Evolutionary conservation across 64 coral and sea anemone species (phyloP).

Genomic region (Cladopsammia gracilis): DNA sequence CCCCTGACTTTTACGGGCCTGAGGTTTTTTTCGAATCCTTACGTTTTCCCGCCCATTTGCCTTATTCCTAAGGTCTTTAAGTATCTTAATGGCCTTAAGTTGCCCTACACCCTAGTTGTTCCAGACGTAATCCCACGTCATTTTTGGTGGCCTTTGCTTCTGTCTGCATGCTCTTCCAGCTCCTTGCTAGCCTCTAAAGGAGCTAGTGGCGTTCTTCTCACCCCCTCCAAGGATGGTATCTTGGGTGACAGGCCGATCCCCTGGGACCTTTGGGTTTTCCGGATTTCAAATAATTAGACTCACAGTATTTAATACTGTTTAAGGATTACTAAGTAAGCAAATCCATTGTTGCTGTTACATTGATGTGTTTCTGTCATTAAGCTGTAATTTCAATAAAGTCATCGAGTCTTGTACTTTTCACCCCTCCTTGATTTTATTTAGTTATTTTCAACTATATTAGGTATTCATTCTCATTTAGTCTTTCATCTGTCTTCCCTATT

Average conservation of each 20-base stretch:
- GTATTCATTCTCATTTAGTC: too few relatives aligned
- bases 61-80: background rate
- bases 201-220: conserved; percentile 13
- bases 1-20: background rate
- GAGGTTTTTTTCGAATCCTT: background rate
- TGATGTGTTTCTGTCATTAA: too few relatives aligned
- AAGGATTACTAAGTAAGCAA: background rate
- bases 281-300: conserved; percentile 13
- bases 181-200: conserved; percentile 29
- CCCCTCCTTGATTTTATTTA: too few relatives aligned
- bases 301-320: background rate
- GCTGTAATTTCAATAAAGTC: background rate
- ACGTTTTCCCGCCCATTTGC: conserved; percentile 42
- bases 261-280: conserved; percentile 57
- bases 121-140: conserved; percentile 20
- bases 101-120: conserved; percentile 1
- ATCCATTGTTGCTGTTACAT: conserved; percentile 1
- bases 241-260: conserved; percentile 28
- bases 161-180: conserved; percentile 14
- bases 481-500: too few relatives aligned
- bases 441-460: too few relatives aligned
- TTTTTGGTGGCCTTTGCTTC: conserved; percentile 62
- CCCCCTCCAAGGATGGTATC: conserved; percentile 5
- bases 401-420: too few relatives aligned
- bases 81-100: background rate